Evolutionary conservation across 2,797 vertebrate genomes (phyloP), one percentile per base, ranked within the genome.

Genomic region (Enteromius fasciolatus): DNA sequence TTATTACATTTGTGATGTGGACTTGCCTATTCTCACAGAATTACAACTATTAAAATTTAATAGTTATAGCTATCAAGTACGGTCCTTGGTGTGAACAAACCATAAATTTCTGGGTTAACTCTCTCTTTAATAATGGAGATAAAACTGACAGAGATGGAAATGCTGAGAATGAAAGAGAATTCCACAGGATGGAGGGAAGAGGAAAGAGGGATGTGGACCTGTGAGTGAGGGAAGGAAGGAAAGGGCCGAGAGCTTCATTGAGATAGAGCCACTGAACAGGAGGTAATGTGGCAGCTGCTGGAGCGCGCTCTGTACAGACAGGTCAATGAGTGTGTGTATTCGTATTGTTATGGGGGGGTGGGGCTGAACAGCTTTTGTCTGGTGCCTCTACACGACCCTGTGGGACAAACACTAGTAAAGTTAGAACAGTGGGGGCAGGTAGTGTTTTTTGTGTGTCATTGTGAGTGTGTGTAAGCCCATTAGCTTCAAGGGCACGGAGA

Each of bases 281-380:
- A 90, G 92, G 87, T 92, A 93, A 94, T 88, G 87, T 81, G 87
- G 89, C 93, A 95, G 92, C 92, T 94, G 93, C 85, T 91, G 85
- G 83, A 91, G 88, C 83, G 85, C 46, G 75, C 82, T 85, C 85
- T 72, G 80, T 78, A 31, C 64, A 88, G 90, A 90, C 88, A 90
- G 90, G 90, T 90, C 86, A 82, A 84, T 86, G 86, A 83, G 80
- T 73, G 82, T 81, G 78, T 87, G 81, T 84, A 61, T 77, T n/a
- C 61, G 70, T 68, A 63, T 80, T 78, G 59, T 64, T 78, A 61
- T 64, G 31, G 33, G 31, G 31, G 73, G 23, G 39, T 23, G 31
- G 70, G 36, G 46, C 11, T 3, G 31, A 15, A 86, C 86, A 86
- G 86, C 85, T 88, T 91, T 93, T 92, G 89, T 92, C 83, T 89